Evolutionary conservation across 2,113 vertebrate species (phyloP).

Genomic region (Odontophorus gujanensis): DNA sequence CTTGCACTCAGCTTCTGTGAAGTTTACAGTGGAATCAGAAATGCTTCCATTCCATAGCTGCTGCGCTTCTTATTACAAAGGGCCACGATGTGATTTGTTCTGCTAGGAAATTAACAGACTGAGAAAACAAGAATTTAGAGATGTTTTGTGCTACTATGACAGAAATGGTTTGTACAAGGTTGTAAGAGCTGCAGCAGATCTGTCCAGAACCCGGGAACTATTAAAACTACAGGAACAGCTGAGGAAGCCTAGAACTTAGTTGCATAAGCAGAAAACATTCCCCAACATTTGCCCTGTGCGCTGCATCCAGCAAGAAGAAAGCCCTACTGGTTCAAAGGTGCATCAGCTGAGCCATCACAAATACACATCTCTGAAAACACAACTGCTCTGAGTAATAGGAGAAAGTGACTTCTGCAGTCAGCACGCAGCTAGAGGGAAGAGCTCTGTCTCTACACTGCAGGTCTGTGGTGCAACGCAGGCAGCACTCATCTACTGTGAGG

Average conservation of each 20-base stretch:
- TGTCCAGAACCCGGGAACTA: background rate
- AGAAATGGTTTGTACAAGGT: background rate
- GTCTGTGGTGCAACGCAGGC: background rate
- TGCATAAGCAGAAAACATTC: background rate
- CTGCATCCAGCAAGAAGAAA: background rate
- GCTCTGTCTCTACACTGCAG: background rate
- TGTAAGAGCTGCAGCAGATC: background rate
- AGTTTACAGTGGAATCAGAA: constrained; percentile 10
- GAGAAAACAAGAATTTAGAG: background rate
- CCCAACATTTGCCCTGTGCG: background rate
- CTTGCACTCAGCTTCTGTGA: background rate
- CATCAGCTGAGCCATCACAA: background rate
- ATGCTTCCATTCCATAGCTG: background rate
- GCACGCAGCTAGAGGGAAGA: background rate
- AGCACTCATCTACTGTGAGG: background rate
- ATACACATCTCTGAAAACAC: background rate
- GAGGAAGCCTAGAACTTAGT: background rate
- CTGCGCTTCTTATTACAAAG: constrained; percentile 17
- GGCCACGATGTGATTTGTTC: background rate
- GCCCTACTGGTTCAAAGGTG: background rate
- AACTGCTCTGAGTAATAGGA: background rate
- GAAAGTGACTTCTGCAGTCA: background rate
- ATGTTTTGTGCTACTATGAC: background rate
- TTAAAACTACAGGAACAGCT: background rate
- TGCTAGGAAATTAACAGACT: background rate